Evolutionary conservation across 2,797 vertebrate species (phyloP), one percentile per base, ranked within the genome.

Genomic region (Enteromius trimaculatus): DNA sequence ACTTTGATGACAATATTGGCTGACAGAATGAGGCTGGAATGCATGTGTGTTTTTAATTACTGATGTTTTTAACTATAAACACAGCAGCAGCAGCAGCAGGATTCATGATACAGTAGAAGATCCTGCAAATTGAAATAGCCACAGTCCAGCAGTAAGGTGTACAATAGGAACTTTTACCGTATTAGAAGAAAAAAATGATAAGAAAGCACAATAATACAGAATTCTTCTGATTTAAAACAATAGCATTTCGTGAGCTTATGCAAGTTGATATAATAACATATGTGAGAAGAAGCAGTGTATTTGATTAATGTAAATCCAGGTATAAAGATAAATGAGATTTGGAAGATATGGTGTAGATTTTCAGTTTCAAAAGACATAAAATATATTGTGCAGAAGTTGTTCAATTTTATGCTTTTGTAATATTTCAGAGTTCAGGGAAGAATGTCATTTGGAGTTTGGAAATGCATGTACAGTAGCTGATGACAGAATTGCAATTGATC

Each of bases 1-100:
- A 7, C 53, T 81, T 31, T 64, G 42, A 34, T 72, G 69, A 62
- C 53, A 42, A 62, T 71, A 37, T 37, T 64, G 11, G 10, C 51
- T 80, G 68, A 6, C 23, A 70, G 66, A 80, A 70, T 58, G n/a
- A 70, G 49, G 34, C 78, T 37, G 21, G 31, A 53, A 29, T 23
- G 62, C 44, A 1, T 79, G 34, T 62, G 39, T 81, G 68, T 14
- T 80, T 64, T 19, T 47, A 51, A 37, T 72, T 49, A 49, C 5
- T 47, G 51, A 81, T 62, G 69, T 23, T 23, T 53, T 17, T 16
- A 2, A 29, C 16, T 23, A 29, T 23, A 81, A 64, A 81, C 19
- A n/a, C n/a, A n/a, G n/a, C n/a, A n/a, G n/a, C n/a, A n/a, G n/a
- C 34, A 65, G 2, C 39, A 21, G 23, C 4, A 69, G 49, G 34